Evolutionary conservation across 2,888 invertebrate genomes (phyloP).

Genomic region (Sclerodermus sp.): DNA sequence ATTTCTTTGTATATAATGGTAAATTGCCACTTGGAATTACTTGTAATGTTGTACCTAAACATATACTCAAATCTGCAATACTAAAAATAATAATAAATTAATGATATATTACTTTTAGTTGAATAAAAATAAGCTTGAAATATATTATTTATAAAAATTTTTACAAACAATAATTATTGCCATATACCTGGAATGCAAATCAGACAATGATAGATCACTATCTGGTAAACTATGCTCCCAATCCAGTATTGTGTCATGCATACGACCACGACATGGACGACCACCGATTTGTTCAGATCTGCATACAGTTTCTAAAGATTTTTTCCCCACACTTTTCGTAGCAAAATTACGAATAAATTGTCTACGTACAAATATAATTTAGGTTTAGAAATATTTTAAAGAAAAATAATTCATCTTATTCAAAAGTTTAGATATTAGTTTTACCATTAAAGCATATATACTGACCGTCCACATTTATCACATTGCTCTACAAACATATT

Average conservation of each 20-base stretch:
- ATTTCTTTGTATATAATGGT: slow-evolving; percentile 82
- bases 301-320: slow-evolving; percentile 69
- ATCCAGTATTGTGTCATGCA: slow-evolving; percentile 91
- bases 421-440: too few relatives aligned
- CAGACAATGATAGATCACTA: slow-evolving; percentile 79
- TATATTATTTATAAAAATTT: not conserved
- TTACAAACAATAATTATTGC: slow-evolving; percentile 6
- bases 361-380: slow-evolving; percentile 57
- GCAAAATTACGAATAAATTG: slow-evolving; percentile 79
- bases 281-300: slow-evolving; percentile 65
- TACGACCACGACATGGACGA: slow-evolving; percentile 82
- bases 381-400: too few relatives aligned
- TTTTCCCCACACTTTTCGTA: slow-evolving; percentile 77
- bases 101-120: not conserved
- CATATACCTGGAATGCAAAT: slow-evolving; percentile 85
- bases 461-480: slow-evolving; percentile 77
- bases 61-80: slow-evolving; percentile 89
- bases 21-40: slow-evolving; percentile 96
- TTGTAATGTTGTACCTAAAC: slow-evolving; percentile 96
- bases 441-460: slow-evolving; percentile 4
- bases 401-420: too few relatives aligned
- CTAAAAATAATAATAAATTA: slow-evolving; percentile 61
- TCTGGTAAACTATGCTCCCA: slow-evolving; percentile 96
- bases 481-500: slow-evolving; percentile 98
- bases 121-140: not conserved